These are phyloP conservation scores for Caradrina clavipalpis DNA, from an alignment of 2,888 invertebrate species.

Conservation along the genomic window DNA sequence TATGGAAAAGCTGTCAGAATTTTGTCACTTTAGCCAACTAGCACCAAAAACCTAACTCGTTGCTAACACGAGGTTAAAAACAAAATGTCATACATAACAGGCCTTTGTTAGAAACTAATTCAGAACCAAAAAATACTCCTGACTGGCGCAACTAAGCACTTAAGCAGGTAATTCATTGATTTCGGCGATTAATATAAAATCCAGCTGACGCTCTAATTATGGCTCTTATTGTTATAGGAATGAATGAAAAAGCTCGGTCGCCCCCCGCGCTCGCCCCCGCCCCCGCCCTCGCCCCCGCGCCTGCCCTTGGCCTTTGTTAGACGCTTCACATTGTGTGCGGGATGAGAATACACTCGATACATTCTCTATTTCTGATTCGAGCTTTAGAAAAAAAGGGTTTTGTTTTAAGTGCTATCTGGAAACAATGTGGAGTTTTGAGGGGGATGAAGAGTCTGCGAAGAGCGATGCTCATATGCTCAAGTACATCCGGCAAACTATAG, in stretches of 20 bases:
- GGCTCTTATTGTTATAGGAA: slow-evolving; percentile 38
- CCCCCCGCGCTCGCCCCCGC: too few relatives aligned
- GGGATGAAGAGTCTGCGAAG: too few relatives aligned
- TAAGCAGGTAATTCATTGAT: slow-evolving; percentile 21
- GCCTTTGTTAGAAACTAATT: too few relatives aligned
- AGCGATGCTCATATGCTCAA: too few relatives aligned
- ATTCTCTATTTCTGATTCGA: slow-evolving; percentile 11
- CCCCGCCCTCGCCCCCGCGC: slow-evolving; percentile 2
- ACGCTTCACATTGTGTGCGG: slow-evolving; percentile 26
- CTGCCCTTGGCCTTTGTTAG: slow-evolving; percentile 53
- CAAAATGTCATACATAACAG: too few relatives aligned
- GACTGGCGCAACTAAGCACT: not conserved
- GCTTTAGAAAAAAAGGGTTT: not conserved
- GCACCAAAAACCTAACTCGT: too few relatives aligned
- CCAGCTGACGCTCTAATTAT: slow-evolving; percentile 25
- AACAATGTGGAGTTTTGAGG: not conserved
- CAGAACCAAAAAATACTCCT: too few relatives aligned
- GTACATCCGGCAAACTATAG: too few relatives aligned
- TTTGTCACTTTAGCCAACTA: too few relatives aligned
- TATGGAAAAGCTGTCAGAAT: too few relatives aligned
- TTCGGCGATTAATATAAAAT: slow-evolving; percentile 8
- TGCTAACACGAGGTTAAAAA: too few relatives aligned
- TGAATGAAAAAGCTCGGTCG: slow-evolving; percentile 43
- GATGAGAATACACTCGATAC: slow-evolving; percentile 31
- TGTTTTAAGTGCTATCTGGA: not conserved